A percentile compares a stretch with the other conserved stretches of the same genome.
phyloP scores from a whole-genome alignment of 1,140 invertebrate species.

The Matsumurasca onukii region DNA sequence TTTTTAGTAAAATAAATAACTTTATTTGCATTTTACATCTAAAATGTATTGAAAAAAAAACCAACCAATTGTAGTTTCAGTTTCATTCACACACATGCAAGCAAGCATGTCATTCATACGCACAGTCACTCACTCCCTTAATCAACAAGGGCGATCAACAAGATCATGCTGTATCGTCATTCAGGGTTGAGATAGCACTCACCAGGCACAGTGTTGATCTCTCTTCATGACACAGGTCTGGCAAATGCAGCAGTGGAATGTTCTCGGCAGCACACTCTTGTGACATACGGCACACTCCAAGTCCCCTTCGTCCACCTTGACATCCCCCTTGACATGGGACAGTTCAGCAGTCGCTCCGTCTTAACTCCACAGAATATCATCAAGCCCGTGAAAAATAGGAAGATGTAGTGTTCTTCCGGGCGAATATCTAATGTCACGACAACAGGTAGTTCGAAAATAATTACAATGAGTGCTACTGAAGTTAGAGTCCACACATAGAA shows the following conservation, averaged over 20 bases:
- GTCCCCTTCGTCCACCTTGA: constrained; percentile 38
- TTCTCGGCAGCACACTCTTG: constrained; percentile 39
- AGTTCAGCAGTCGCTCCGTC: constrained; percentile 48
- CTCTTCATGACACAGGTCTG: constrained; percentile 49
- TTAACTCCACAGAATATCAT: constrained; percentile 45
- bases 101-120: no score
- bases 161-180: no score
- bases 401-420: constrained; percentile 63
- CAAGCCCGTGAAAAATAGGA: constrained; percentile 57
- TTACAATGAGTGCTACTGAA: constrained; percentile 60
- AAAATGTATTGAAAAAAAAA: no score
- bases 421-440: constrained; percentile 65
- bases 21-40: no score
- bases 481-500: constrained; percentile 66
- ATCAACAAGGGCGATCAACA: no score
- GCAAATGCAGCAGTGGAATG: constrained; percentile 49
- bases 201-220: constrained; percentile 56
- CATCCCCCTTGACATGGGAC: constrained; percentile 47
- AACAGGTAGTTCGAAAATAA: constrained; percentile 64
- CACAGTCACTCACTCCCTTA: no score
- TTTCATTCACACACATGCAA: no score
- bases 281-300: constrained; percentile 41
- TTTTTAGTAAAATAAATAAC: no score
- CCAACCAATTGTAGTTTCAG: no score
- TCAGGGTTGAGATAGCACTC: no score